Evolutionary conservation across 37 sponge, comb jelly and placozoan species (phyloP).

Genomic region (Lycopodina hypogea): DNA sequence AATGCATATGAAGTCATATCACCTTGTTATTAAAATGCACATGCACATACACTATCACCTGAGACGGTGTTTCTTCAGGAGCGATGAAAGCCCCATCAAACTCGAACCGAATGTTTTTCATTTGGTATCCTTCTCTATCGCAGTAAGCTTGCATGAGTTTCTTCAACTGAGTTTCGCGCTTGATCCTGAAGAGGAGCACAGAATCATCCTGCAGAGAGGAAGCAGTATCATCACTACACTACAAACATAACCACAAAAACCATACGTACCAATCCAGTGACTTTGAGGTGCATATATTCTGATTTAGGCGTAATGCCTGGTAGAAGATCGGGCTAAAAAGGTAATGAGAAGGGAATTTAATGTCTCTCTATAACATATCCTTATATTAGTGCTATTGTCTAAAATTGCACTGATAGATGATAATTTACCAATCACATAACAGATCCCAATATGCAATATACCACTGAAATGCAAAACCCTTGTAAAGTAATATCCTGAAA

Average conservation of each 20-base stretch:
- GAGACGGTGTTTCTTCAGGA: constrained; percentile 70
- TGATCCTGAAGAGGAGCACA: constrained; percentile 96
- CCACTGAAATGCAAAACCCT: too few species aligned
- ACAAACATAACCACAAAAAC: background rate
- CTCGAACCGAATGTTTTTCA: constrained; percentile 81
- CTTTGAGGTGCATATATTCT: constrained; percentile 81
- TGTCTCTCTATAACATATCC: background rate
- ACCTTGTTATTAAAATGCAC: background rate
- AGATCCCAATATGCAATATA: too few species aligned
- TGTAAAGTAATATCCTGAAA: too few species aligned
- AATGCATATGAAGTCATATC: background rate
- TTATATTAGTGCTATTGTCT: background rate
- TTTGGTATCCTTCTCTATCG: constrained; percentile 93
- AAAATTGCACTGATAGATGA: too few species aligned
- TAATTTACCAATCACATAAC: too few species aligned
- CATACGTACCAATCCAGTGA: constrained; percentile 66
- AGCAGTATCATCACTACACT: background rate
- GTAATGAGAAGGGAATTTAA: background rate
- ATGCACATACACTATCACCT: constrained; percentile 36
- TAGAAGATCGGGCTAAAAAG: constrained; percentile 68
- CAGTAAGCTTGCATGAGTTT: constrained; percentile 97
- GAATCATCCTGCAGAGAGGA: constrained; percentile 73
- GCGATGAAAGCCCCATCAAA: constrained; percentile 90
- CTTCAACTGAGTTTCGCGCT: constrained; percentile 88
- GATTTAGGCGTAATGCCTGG: constrained; percentile 35